A percentile compares a stretch with the other conserved stretches of the same genome.
These are phyloP conservation scores for Sarotherodon lohbergeri DNA, from an alignment of 2,113 vertebrate genomes.

Conservation along the genomic window DNA sequence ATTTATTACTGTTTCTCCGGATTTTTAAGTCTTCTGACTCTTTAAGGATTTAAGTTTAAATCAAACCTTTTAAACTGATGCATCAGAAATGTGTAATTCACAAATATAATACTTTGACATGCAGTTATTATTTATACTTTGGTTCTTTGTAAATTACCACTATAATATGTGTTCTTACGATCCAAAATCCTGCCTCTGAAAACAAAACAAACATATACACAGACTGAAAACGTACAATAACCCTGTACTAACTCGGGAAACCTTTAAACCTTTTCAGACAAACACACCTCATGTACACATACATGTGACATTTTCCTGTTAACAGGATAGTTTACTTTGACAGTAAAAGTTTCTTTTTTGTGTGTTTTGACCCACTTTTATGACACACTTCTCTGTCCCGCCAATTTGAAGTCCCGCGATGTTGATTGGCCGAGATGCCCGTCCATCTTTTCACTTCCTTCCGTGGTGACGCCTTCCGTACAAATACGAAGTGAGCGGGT, in stretches of 20 bases:
- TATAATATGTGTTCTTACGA: neutral
- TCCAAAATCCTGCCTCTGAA: neutral
- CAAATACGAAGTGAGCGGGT: conserved; percentile 18
- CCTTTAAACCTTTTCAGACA: neutral
- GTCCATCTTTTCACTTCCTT: rapidly evolving
- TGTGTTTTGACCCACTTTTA: neutral
- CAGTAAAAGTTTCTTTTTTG: neutral
- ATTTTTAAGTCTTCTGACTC: neutral
- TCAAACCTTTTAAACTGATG: neutral
- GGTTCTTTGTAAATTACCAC: neutral
- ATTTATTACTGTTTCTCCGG: neutral
- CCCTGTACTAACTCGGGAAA: neutral
- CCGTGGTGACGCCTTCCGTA: neutral
- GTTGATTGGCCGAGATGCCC: neutral
- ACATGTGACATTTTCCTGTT: neutral
- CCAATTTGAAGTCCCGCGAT: neutral
- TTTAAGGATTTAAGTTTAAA: neutral
- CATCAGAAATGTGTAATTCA: neutral
- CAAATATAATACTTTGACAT: neutral
- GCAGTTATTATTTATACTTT: neutral
- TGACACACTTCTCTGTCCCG: conserved; percentile 19
- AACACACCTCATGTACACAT: neutral
- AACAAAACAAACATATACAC: neutral
- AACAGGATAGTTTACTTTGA: neutral
- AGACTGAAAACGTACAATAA: neutral